phyloP scores from a whole-genome alignment of 2,797 vertebrate species.

The Microhierax caerulescens region DNA sequence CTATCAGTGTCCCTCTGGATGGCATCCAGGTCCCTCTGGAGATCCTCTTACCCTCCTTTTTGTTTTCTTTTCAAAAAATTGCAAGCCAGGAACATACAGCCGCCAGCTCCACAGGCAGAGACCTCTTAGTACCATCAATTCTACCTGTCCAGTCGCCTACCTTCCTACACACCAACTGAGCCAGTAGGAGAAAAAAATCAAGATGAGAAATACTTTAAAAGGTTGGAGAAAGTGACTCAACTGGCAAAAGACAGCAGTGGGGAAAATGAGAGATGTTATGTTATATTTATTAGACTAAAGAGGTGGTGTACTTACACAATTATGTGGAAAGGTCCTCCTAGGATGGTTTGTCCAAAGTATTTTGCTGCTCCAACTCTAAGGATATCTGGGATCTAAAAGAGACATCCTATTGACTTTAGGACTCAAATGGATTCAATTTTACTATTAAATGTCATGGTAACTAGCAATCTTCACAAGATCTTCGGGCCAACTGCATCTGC shows the following conservation, averaged over 20 bases:
- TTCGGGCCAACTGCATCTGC: not conserved
- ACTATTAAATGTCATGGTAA: not conserved
- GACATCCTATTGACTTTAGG: not conserved
- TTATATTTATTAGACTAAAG: not conserved
- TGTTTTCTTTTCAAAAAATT: not conserved
- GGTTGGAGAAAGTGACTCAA: not conserved
- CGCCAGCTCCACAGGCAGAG: not conserved
- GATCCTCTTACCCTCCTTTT: not conserved
- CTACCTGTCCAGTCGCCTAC: not conserved
- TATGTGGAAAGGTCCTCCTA: constrained; percentile 93
- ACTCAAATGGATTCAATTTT: not conserved
- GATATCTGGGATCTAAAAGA: constrained; percentile 90
- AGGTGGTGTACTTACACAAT: constrained; percentile 83
- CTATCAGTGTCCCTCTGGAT: no score
- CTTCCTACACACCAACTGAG: not conserved
- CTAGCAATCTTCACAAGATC: not conserved
- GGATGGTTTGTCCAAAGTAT: constrained; percentile 94
- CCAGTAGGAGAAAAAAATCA: not conserved
- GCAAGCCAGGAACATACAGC: not conserved
- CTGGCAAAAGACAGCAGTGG: not conserved
- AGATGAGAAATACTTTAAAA: not conserved
- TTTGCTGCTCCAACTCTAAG: constrained; percentile 88
- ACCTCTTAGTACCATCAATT: not conserved
- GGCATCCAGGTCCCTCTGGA: no score
- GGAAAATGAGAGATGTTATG: not conserved